Conservation (phyloP, 1,140 invertebrate species). For the Homarus americanus region DNA sequence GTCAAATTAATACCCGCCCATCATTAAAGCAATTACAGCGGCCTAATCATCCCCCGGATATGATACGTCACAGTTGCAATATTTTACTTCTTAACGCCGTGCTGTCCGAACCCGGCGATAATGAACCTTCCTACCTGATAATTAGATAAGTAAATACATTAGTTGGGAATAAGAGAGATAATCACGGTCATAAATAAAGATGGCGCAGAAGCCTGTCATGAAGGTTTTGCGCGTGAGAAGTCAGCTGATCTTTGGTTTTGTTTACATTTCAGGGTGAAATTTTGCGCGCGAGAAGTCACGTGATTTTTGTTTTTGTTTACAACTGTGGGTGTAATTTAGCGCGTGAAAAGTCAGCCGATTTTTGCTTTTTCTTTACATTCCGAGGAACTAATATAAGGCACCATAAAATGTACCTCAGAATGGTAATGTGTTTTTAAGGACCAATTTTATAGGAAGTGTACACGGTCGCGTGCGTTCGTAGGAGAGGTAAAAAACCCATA, state of each 20-base stretch:
- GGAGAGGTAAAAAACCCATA: too few relatives aligned
- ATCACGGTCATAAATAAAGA: background rate
- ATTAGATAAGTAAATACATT: slow-evolving; percentile 49
- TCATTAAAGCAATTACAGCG: slow-evolving; percentile 8
- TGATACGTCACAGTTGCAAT: slow-evolving; percentile 49
- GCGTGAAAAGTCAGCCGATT: too few relatives aligned
- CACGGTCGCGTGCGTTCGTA: background rate
- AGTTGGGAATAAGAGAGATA: background rate
- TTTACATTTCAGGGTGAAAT: too few relatives aligned
- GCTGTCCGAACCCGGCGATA: background rate
- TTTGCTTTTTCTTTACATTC: too few relatives aligned
- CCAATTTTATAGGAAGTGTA: background rate
- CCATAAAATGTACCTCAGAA: background rate
- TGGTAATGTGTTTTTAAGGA: slow-evolving; percentile 13
- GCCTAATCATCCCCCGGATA: slow-evolving; percentile 34
- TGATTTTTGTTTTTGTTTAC: slow-evolving; percentile 5
- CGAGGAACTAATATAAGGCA: too few relatives aligned
- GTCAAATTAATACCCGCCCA: slow-evolving; percentile 54
- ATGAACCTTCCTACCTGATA: background rate
- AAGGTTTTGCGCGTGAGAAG: background rate
- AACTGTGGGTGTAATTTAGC: too few relatives aligned
- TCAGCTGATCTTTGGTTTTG: background rate
- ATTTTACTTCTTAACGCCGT: slow-evolving; percentile 18
- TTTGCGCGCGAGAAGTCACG: background rate
- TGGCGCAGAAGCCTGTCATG: too few relatives aligned